Conservation (phyloP, 2,797 vertebrate genomes). For the Hipposideros larvatus region DNA sequence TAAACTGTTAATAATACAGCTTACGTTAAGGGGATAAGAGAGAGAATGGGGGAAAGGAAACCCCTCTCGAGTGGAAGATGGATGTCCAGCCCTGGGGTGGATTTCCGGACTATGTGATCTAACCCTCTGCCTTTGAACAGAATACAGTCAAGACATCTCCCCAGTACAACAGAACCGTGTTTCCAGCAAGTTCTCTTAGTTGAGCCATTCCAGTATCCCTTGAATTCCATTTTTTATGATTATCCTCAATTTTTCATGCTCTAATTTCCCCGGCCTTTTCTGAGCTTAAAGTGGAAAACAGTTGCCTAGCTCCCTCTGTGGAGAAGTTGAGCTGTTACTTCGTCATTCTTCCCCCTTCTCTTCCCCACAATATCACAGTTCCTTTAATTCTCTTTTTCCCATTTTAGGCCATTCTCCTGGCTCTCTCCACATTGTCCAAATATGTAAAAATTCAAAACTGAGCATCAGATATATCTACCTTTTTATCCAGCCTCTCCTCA, state of each 20-base stretch:
- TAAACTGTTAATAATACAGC: neutral
- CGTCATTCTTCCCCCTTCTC: neutral
- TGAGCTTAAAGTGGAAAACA: slow-evolving; percentile 56
- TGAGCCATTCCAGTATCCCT: neutral
- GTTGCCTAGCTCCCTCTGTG: neutral
- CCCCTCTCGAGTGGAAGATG: neutral
- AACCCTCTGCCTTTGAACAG: neutral
- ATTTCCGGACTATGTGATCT: neutral
- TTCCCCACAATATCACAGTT: neutral
- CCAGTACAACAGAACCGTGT: neutral
- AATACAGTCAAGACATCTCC: neutral
- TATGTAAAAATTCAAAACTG: neutral
- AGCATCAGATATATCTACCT: neutral
- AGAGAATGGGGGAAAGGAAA: neutral
- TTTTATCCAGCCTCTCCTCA: neutral
- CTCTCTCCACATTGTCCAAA: neutral
- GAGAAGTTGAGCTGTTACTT: neutral
- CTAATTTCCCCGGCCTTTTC: neutral
- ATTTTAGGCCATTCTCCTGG: neutral
- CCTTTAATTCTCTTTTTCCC: neutral
- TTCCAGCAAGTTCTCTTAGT: neutral
- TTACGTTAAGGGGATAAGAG: neutral
- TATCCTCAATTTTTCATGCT: neutral
- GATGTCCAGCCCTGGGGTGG: neutral
- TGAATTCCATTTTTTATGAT: slow-evolving; percentile 26